These are phyloP conservation scores for Calonectris borealis DNA, from an alignment of 2,113 vertebrate species.

Conservation along the genomic window DNA sequence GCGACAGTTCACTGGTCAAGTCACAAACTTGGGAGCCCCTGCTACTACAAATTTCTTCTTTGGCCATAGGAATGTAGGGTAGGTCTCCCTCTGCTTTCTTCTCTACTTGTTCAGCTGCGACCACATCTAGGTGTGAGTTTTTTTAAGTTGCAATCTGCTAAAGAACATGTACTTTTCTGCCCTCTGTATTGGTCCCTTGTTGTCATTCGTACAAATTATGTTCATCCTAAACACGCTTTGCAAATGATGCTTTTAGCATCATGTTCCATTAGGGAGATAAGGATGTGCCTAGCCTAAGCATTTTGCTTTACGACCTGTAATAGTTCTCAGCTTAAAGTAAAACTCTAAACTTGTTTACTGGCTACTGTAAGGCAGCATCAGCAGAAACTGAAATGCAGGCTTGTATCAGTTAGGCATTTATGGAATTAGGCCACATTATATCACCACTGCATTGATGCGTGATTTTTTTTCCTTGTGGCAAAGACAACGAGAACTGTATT, in stretches of 20 bases:
- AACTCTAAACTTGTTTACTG: not conserved
- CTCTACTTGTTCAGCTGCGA: not conserved
- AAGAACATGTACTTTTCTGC: not conserved
- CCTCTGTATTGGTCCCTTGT: not conserved
- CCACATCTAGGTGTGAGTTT: not conserved
- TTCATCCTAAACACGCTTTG: not conserved
- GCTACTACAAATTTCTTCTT: not conserved
- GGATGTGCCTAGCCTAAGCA: not conserved
- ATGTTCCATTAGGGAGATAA: not conserved
- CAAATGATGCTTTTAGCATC: not conserved
- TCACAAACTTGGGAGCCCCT: not conserved
- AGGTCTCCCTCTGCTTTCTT: not conserved
- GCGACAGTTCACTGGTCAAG: not conserved
- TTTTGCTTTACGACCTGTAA: not conserved
- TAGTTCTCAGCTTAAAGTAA: not conserved
- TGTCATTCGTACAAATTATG: not conserved
- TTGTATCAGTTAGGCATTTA: not conserved
- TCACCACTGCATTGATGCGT: not conserved
- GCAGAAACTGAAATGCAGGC: not conserved
- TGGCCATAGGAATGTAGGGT: fast-evolving
- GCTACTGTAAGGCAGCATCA: not conserved
- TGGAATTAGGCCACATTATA: not conserved
- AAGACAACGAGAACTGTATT: not conserved
- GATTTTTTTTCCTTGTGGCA: not conserved
- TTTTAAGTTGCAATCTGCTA: not conserved